Conservation (phyloP, 2,888 invertebrate genomes). For the Philereme transversata region DNA sequence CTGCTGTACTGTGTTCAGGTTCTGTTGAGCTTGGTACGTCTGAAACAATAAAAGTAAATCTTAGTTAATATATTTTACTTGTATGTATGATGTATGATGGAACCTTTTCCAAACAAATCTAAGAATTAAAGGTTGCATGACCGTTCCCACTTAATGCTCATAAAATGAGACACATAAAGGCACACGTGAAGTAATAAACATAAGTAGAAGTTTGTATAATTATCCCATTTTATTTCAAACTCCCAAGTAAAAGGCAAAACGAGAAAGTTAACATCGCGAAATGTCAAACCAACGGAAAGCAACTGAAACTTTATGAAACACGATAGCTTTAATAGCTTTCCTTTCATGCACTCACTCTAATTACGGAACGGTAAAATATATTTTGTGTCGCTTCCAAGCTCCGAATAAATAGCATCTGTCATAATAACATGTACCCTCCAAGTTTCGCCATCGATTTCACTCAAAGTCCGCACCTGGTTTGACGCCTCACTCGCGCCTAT, state of each 20-base stretch:
- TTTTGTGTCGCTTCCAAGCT: conserved; percentile 59
- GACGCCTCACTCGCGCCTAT: conserved; percentile 76
- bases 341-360: conserved; percentile 55
- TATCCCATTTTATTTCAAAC: conserved; percentile 9
- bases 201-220: conserved; percentile 1
- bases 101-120: not conserved
- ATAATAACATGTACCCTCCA: conserved; percentile 76
- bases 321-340: conserved; percentile 54
- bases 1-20: conserved; percentile 61
- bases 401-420: conserved; percentile 76
- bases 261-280: conserved; percentile 24
- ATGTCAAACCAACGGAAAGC: conserved; percentile 28
- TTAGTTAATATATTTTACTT: no score
- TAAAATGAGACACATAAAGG: no score
- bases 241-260: conserved; percentile 13
- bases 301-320: conserved; percentile 49
- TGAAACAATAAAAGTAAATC: conserved; percentile 57
- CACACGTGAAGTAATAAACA: no score
- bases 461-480: conserved; percentile 76
- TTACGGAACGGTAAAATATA: conserved; percentile 56
- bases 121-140: not conserved
- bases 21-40: conserved; percentile 69
- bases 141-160: no score
- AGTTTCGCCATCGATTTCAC: conserved; percentile 72
- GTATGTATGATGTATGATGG: not conserved